A percentile compares a stretch with the other conserved stretches of the same genome.
phyloP scores from a whole-genome alignment of 2,113 vertebrate species.

The Microtus montanus region DNA sequence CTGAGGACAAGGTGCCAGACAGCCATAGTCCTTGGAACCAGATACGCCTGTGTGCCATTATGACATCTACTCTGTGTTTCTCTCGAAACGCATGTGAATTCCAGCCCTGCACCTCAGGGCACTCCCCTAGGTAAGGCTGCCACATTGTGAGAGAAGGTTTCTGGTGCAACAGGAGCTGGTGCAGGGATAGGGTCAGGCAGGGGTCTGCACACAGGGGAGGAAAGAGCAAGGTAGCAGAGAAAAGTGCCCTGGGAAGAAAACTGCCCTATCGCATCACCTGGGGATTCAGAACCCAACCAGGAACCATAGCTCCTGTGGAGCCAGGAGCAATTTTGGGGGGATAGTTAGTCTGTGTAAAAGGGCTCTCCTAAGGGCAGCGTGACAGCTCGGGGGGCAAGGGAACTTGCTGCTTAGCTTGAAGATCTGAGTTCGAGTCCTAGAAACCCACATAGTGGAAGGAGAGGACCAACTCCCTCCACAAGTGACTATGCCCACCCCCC shows the following conservation, averaged over 20 bases:
- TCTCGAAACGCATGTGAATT: not conserved
- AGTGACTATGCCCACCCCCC: not conserved
- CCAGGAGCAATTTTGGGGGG: not conserved
- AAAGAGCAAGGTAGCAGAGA: not conserved
- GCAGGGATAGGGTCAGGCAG: not conserved
- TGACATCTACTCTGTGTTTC: not conserved
- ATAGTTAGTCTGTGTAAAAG: not conserved
- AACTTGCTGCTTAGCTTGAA: not conserved
- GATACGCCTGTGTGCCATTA: fast-evolving
- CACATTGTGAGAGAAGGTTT: not conserved
- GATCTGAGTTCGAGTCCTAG: not conserved
- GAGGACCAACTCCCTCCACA: not conserved
- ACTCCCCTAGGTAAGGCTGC: not conserved
- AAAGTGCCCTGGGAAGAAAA: not conserved
- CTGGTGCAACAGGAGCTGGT: not conserved
- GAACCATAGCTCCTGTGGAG: not conserved
- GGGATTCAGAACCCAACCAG: not conserved
- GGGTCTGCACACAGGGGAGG: too few relatives aligned
- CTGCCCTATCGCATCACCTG: not conserved
- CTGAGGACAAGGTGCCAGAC: fast-evolving
- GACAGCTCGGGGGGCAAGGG: too few relatives aligned
- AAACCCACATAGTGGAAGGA: not conserved
- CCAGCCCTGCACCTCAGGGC: not conserved
- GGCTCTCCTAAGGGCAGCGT: not conserved
- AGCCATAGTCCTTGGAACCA: not conserved